These are phyloP conservation scores for Drosophila paramelanica DNA, from an alignment of 2,888 invertebrate genomes.

Conservation along the genomic window DNA sequence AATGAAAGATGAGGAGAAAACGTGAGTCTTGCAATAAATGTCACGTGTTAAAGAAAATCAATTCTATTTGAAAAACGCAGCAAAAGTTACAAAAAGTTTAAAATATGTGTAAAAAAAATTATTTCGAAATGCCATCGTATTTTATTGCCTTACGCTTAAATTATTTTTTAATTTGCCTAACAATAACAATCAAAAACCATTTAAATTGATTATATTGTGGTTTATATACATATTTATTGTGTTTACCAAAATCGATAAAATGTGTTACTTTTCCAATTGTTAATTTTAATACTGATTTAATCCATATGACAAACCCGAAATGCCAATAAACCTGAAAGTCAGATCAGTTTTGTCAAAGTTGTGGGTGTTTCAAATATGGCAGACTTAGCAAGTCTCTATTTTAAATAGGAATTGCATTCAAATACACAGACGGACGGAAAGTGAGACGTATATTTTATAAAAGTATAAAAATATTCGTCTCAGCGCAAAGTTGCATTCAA, in stretches of 20 bases:
- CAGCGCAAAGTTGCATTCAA: not conserved
- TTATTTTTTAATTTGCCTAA: not conserved
- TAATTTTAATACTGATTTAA: no score
- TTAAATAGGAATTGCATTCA: no score
- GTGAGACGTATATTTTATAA: no score
- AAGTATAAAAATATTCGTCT: conserved; percentile 5
- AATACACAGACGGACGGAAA: no score
- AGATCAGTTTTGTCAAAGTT: no score
- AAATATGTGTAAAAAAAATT: not conserved
- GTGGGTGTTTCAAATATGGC: no score
- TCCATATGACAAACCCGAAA: not conserved
- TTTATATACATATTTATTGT: no score
- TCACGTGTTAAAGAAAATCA: conserved; percentile 53
- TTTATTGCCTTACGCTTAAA: not conserved
- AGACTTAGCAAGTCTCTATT: no score
- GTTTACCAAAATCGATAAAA: no score
- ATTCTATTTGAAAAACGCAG: conserved; percentile 13
- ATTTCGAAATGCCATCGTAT: not conserved
- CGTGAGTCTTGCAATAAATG: conserved; percentile 36
- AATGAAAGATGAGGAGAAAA: conserved; percentile 18
- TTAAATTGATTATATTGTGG: no score
- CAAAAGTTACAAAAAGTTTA: not conserved
- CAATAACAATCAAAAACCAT: not conserved
- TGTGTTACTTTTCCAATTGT: no score
- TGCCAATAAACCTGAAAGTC: no score